Percentiles rank a stretch among this genome's conserved stretches.
phyloP scores from a whole-genome alignment of 2,113 vertebrate species.

The Mormoops blainvillei region DNA sequence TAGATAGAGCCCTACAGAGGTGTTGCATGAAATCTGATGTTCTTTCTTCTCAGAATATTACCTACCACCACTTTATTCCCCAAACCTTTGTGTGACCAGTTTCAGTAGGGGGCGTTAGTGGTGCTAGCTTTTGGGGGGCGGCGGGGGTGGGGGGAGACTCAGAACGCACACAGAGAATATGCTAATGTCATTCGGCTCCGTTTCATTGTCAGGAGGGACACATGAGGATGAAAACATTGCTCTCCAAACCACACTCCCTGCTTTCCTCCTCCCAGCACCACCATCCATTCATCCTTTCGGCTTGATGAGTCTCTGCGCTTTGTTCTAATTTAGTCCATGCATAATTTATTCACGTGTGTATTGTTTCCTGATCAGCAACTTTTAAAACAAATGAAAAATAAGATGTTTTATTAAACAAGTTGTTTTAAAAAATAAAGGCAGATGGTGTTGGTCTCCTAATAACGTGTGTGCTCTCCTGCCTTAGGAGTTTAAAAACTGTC shows the following conservation, averaged over 20 bases:
- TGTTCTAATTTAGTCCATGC: conserved; percentile 81
- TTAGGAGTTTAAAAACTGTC: conserved; percentile 69
- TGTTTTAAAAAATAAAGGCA: conserved; percentile 74
- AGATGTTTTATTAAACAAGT: conserved; percentile 78
- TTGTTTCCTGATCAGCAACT: conserved; percentile 80
- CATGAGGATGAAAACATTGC: conserved; percentile 75
- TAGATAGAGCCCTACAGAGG: conserved; percentile 23
- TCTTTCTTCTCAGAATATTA: conserved; percentile 35
- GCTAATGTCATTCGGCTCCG: conserved; percentile 80
- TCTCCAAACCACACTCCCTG: conserved; percentile 54
- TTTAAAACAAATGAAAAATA: conserved; percentile 78
- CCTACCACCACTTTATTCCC: conserved; percentile 60
- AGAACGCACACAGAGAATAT: conserved; percentile 79
- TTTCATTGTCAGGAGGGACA: conserved; percentile 84
- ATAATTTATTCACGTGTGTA: conserved; percentile 81
- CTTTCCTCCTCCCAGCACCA: conserved; percentile 40
- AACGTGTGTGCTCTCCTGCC: neutral
- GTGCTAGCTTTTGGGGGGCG: no score
- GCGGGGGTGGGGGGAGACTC: no score
- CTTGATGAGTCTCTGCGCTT: conserved; percentile 72
- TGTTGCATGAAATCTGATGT: conserved; percentile 63
- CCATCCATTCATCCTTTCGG: conserved; percentile 19
- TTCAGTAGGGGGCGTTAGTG: conserved; percentile 77
- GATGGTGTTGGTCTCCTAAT: conserved; percentile 55
- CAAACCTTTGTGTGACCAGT: conserved; percentile 79